phyloP scores from a whole-genome alignment of 2,797 vertebrate genomes.

The Eulemur albifrons region DNA sequence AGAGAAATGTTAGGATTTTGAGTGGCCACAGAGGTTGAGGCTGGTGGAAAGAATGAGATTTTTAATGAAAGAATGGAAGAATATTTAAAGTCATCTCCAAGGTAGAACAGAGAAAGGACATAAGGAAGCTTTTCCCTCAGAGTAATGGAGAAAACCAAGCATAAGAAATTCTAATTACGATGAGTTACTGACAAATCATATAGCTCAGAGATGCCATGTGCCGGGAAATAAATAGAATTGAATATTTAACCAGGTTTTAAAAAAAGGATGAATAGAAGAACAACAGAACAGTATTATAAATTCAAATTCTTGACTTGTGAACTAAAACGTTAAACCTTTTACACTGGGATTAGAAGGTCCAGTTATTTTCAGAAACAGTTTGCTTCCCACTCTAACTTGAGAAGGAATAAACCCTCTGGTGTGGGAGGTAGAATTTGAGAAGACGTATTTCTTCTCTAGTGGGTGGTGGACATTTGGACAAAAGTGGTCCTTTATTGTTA shows the following conservation, averaged over 20 bases:
- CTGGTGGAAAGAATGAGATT: background rate
- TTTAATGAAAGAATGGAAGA: background rate
- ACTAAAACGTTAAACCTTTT: background rate
- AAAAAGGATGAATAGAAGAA: background rate
- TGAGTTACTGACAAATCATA: background rate
- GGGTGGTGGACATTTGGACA: background rate
- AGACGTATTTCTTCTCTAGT: background rate
- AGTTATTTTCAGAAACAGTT: background rate
- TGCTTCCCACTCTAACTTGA: background rate
- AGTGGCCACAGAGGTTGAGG: background rate
- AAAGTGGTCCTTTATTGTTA: background rate
- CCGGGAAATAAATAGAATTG: background rate
- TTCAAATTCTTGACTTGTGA: background rate
- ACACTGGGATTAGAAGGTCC: background rate
- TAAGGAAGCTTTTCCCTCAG: background rate
- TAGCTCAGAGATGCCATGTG: background rate
- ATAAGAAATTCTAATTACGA: background rate
- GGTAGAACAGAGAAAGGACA: background rate
- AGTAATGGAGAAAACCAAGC: background rate
- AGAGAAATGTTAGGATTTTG: background rate
- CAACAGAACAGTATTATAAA: background rate
- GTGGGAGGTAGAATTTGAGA: background rate
- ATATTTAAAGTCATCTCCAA: conserved; percentile 22
- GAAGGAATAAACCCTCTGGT: background rate
- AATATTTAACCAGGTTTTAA: background rate